Percentiles rank a stretch among this genome's conserved stretches.
phyloP scores from a whole-genome alignment of 2,113 vertebrate species.

The Formicarius rufipectus region DNA sequence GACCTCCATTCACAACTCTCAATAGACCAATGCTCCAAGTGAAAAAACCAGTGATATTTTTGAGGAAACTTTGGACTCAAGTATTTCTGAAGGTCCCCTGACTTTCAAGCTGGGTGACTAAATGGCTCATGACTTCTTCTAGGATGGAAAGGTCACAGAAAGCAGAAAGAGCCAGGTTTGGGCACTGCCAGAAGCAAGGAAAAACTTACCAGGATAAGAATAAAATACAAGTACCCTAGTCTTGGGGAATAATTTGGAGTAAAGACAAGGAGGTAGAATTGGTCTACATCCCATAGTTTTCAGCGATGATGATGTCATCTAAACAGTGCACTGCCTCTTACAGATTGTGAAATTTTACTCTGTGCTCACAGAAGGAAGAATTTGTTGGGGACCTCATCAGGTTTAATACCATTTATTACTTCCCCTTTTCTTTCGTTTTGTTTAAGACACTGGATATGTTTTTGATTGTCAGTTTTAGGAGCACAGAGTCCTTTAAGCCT shows the following conservation, averaged over 20 bases:
- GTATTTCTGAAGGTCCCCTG: neutral
- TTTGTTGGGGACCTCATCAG: neutral
- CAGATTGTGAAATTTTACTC: neutral
- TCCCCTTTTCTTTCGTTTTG: neutral
- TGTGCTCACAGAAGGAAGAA: neutral
- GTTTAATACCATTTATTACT: neutral
- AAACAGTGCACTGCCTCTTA: neutral
- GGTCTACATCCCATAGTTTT: neutral
- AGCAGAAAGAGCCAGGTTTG: neutral
- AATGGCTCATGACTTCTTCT: neutral
- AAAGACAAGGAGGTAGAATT: neutral
- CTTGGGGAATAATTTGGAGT: neutral
- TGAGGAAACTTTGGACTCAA: neutral
- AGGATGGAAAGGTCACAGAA: neutral
- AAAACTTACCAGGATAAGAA: neutral
- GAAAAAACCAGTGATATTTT: neutral
- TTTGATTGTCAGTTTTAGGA: conserved; percentile 5
- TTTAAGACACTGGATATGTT: neutral
- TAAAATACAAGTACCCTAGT: neutral
- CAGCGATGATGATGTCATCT: neutral
- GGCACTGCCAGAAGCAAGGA: neutral
- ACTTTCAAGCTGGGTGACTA: neutral
- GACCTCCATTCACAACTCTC: neutral
- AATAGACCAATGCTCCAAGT: neutral
- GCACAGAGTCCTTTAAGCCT: neutral